A percentile compares a stretch with the other conserved stretches of the same genome.
phyloP scores from a whole-genome alignment of 1,140 invertebrate species.

The Drosophila tsacasi region DNA sequence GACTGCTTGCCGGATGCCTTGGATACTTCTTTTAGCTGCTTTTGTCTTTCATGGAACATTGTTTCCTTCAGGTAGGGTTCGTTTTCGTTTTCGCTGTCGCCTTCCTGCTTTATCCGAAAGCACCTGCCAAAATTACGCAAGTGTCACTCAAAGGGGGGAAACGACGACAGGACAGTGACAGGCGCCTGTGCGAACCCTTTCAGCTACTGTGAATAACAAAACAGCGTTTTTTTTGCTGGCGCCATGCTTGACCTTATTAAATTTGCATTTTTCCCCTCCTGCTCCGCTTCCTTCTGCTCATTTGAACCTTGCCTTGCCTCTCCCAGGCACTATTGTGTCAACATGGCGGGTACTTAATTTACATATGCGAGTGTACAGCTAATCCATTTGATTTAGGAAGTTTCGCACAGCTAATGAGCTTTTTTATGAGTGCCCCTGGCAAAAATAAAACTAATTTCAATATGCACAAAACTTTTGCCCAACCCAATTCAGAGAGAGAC shows the following conservation, averaged over 20 bases:
- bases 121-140: slow-evolving; percentile 78
- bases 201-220: slow-evolving; percentile 32
- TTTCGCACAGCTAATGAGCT: slow-evolving; percentile 60
- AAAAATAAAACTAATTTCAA: slow-evolving; percentile 56
- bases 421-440: slow-evolving; percentile 27
- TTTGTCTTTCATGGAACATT: slow-evolving; percentile 62
- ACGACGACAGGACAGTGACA: slow-evolving; percentile 33
- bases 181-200: slow-evolving; percentile 59
- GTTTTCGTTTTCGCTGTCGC: slow-evolving; percentile 45
- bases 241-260: slow-evolving; percentile 41
- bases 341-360: slow-evolving; percentile 54
- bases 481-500: slow-evolving; percentile 7
- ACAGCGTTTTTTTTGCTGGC: slow-evolving; percentile 17
- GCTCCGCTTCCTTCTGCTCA: slow-evolving; percentile 8
- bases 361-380: slow-evolving; percentile 34
- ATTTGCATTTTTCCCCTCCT: slow-evolving; percentile 56
- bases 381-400: slow-evolving; percentile 30
- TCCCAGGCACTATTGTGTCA: slow-evolving; percentile 21
- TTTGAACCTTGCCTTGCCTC: slow-evolving; percentile 13
- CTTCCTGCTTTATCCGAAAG: slow-evolving; percentile 31
- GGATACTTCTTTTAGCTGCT: slow-evolving; percentile 22
- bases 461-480: slow-evolving; percentile 54
- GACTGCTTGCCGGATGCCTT: slow-evolving; percentile 20
- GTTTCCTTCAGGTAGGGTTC: slow-evolving; percentile 42
- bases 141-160: slow-evolving; percentile 62